phyloP scores from a whole-genome alignment of 2,797 vertebrate species.

The Sparus aurata region DNA sequence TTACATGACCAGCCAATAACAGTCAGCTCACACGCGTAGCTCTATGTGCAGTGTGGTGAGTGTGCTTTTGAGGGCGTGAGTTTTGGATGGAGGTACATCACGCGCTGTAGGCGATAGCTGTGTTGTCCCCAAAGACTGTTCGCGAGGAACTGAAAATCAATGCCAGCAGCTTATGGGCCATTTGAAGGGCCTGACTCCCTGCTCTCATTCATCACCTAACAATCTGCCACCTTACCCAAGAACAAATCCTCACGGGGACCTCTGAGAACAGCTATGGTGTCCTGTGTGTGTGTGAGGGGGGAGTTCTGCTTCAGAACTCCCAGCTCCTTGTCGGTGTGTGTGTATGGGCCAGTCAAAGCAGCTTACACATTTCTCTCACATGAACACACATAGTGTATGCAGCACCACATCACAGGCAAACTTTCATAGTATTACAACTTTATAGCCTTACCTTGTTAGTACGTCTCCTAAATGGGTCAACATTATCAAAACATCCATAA shows the following conservation, averaged over 20 bases:
- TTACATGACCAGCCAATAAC: constrained; percentile 35
- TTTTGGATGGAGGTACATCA: constrained; percentile 52
- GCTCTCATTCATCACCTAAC: constrained; percentile 73
- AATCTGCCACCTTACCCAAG: constrained; percentile 63
- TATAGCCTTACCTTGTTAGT: no score
- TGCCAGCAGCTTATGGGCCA: constrained; percentile 68
- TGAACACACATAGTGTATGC: neutral
- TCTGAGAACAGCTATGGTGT: constrained; percentile 31
- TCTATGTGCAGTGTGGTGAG: constrained; percentile 11
- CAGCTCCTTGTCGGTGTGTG: constrained; percentile 28
- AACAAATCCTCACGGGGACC: constrained; percentile 61
- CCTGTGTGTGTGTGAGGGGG: constrained; percentile 14
- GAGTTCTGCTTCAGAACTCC: constrained; percentile 20
- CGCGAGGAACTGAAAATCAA: constrained; percentile 72
- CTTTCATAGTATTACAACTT: neutral
- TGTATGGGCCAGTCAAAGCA: constrained; percentile 4
- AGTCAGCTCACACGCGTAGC: constrained; percentile 36
- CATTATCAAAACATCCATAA: neutral
- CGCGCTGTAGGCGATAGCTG: constrained; percentile 49
- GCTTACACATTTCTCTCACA: neutral
- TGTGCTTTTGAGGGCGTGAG: constrained; percentile 31
- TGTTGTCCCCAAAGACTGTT: constrained; percentile 63
- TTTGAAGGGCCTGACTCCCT: constrained; percentile 68
- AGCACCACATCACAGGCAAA: neutral
- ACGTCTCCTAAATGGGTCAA: no score